phyloP scores from a whole-genome alignment of 2,888 invertebrate species.

The Leptopilina drosophilae region DNA sequence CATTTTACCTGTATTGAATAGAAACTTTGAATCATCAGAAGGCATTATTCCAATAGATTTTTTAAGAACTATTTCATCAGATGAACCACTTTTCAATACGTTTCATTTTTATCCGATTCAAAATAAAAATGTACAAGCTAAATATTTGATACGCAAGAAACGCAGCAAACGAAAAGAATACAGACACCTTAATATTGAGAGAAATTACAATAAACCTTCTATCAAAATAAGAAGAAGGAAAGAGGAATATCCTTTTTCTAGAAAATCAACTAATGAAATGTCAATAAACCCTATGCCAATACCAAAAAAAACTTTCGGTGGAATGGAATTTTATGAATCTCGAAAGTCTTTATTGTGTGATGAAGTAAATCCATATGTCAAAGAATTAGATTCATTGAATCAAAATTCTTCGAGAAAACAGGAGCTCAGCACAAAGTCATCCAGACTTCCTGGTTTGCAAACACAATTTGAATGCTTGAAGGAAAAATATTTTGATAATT shows the following conservation, averaged over 20 bases:
- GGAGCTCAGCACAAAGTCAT: slow-evolving; percentile 65
- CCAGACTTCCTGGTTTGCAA: slow-evolving; percentile 82
- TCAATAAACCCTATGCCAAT: slow-evolving; percentile 82
- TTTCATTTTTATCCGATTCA: slow-evolving; percentile 57
- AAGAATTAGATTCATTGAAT: slow-evolving; percentile 68
- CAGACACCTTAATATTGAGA: slow-evolving; percentile 29
- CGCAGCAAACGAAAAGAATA: not conserved
- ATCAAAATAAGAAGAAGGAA: slow-evolving; percentile 55
- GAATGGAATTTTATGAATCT: slow-evolving; percentile 86
- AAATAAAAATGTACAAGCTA: slow-evolving; percentile 56
- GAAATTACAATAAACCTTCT: slow-evolving; percentile 38
- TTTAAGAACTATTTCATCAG: too few relatives aligned
- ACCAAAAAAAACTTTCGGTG: slow-evolving; percentile 82
- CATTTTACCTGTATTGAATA: too few relatives aligned
- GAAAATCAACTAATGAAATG: slow-evolving; percentile 76
- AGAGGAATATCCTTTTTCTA: slow-evolving; percentile 84
- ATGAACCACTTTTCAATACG: not conserved
- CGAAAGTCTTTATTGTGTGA: slow-evolving; percentile 75
- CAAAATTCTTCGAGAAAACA: slow-evolving; percentile 66
- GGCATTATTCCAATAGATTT: too few relatives aligned
- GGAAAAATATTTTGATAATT: slow-evolving; percentile 85
- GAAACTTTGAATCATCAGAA: too few relatives aligned
- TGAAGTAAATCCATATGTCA: slow-evolving; percentile 70
- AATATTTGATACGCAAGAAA: slow-evolving; percentile 46
- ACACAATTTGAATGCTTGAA: slow-evolving; percentile 87